Evolutionary conservation across 2,888 invertebrate genomes (phyloP), one percentile per base, ranked within the genome.

Genomic region (Venustoraphidia nigricollis): DNA sequence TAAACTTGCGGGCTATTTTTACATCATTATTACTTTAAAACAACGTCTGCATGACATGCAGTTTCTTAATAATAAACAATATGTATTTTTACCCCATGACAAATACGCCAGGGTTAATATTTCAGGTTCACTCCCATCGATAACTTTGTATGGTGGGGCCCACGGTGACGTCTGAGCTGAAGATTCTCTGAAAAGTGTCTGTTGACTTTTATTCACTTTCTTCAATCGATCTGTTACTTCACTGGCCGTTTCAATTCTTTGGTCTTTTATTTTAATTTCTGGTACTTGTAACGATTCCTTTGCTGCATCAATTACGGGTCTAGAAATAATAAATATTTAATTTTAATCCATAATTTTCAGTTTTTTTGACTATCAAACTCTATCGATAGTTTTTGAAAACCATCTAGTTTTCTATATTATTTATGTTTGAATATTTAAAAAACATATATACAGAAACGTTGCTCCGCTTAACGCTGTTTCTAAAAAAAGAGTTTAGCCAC

Each of bases 121-220:
- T 63, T 86, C 86, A 0, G 85, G 79, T 36, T 64, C 48, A 55
- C 54, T 58, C 0, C 57, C 66, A 17, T 71, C 69, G 0, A 60
- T 57, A 34, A 79, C 63, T 49, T 65, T 67, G 58, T 73, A 77
- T 2, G 73, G 71, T 1, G 87, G 82, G 53, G 85, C 79, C 79
- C 86, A 88, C 0, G 88, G 87, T 10, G 69, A 67, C 0, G 88
- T 89, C 65, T 88, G 88, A 0, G 81, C 76, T 53, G 82, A 83
- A 0, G 80, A 80, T 57, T 87, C 88, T 50, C 87, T 73, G 60
- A 72, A 86, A 48, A 77, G 62, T 1, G 86, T 86, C 66, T 87
- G 85, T 0, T 78, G 75, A 40, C 68, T 73, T 44, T 69, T 67
- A 50, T 66, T 75, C 51, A 59, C 62, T 34, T 57, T 57, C 8